Evolutionary conservation across 2,113 vertebrate genomes (phyloP).

Genomic region (human): DNA sequence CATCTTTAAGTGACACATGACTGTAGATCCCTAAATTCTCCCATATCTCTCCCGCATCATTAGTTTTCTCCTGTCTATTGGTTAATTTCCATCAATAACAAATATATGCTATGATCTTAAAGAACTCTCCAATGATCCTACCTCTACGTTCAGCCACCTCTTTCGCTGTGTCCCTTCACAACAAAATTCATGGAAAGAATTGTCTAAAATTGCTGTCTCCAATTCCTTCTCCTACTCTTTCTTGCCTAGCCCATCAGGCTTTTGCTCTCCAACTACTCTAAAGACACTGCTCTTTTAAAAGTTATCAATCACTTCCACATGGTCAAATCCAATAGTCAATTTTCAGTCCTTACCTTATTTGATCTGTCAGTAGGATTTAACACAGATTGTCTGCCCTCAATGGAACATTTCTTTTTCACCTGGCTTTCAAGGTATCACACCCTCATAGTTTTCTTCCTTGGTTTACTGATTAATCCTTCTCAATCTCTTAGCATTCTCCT

Average conservation of each 20-base stretch:
- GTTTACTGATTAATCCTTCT: neutral
- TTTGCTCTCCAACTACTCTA: neutral
- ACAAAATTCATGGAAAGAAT: neutral
- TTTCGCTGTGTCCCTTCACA: neutral
- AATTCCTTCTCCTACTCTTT: neutral
- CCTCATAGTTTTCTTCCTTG: neutral
- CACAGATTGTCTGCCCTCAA: neutral
- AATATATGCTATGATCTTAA: neutral
- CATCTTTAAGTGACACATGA: neutral
- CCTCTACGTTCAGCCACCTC: neutral
- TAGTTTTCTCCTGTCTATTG: neutral
- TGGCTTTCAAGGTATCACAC: neutral
- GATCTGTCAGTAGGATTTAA: neutral
- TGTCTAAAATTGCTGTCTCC: neutral
- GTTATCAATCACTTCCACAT: neutral
- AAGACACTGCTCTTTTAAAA: neutral
- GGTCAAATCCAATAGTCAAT: neutral
- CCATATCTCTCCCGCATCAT: neutral
- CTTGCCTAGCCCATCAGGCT: neutral
- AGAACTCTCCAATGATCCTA: neutral
- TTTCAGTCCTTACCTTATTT: conserved; percentile 9
- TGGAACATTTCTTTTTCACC: neutral
- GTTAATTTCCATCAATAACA: neutral
- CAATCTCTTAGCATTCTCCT: neutral
- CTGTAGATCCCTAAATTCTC: neutral